These are phyloP conservation scores for Tenthredo mesomela DNA, from an alignment of 2,888 invertebrate species.

Conservation along the genomic window DNA sequence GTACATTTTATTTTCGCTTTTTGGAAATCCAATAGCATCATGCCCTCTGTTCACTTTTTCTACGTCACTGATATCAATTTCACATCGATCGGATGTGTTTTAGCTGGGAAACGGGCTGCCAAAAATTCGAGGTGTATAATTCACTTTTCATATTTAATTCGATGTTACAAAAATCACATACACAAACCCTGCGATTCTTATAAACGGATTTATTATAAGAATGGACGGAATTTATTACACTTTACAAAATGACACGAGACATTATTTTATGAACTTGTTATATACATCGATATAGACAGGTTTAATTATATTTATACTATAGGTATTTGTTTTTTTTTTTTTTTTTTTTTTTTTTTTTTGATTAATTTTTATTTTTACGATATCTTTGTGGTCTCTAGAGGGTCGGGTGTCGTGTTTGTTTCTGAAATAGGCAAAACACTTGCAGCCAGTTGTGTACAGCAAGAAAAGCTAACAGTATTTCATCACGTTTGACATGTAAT, in stretches of 20 bases:
- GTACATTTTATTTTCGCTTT: too few species aligned
- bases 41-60: too few species aligned
- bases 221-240: background rate
- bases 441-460: conserved; percentile 74
- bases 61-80: too few species aligned
- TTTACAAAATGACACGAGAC: background rate
- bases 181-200: background rate
- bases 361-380: background rate
- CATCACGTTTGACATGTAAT: conserved; percentile 71
- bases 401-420: conserved; percentile 62
- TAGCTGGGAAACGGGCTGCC: too few species aligned
- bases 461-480: conserved; percentile 70
- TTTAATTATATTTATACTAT: background rate
- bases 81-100: too few species aligned
- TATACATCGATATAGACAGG: background rate
- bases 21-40: too few species aligned
- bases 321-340: background rate
- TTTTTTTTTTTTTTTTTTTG: background rate
- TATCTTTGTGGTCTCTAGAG: background rate
- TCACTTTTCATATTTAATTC: too few species aligned
- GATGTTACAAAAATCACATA: too few species aligned
- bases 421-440: conserved; percentile 74
- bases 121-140: too few species aligned
- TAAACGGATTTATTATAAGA: background rate
- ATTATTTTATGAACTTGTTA: background rate